Conservation (phyloP, 2,113 vertebrate species). For the Panthera tigris region DNA sequence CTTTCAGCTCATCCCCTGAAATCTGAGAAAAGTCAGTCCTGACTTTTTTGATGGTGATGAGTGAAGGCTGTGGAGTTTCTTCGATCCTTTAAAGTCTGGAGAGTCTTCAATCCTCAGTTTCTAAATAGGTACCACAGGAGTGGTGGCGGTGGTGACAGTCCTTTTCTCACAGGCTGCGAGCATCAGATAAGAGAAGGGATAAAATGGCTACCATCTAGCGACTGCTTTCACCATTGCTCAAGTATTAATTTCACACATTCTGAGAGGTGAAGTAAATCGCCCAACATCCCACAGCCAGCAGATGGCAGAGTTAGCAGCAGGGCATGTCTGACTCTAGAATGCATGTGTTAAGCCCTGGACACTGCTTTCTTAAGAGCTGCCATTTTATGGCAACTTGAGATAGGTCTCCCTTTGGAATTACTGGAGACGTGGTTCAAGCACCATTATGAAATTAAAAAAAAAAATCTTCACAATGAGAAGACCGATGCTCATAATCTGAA, state of each 20-base stretch:
- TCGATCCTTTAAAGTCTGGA: not conserved
- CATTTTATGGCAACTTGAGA: not conserved
- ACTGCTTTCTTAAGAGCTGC: not conserved
- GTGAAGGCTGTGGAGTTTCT: not conserved
- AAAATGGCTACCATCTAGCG: not conserved
- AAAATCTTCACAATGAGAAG: not conserved
- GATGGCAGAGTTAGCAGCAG: accelerated
- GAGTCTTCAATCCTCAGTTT: not conserved
- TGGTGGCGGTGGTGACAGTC: too few relatives aligned
- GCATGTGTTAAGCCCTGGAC: accelerated
- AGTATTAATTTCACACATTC: not conserved
- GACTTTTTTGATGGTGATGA: not conserved
- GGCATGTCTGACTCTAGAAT: accelerated
- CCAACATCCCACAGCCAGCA: not conserved
- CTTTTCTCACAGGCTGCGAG: not conserved
- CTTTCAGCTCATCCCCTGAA: not conserved
- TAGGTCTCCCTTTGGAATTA: not conserved
- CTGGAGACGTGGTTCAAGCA: not conserved
- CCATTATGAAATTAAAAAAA: not conserved
- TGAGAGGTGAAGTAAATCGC: not conserved
- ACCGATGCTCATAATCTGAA: not conserved
- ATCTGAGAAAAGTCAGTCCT: not conserved
- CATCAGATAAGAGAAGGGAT: not conserved
- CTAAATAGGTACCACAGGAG: not conserved
- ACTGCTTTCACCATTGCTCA: not conserved